Conservation (phyloP, 2,797 vertebrate species). For the Gymnothorax reevesii region DNA sequence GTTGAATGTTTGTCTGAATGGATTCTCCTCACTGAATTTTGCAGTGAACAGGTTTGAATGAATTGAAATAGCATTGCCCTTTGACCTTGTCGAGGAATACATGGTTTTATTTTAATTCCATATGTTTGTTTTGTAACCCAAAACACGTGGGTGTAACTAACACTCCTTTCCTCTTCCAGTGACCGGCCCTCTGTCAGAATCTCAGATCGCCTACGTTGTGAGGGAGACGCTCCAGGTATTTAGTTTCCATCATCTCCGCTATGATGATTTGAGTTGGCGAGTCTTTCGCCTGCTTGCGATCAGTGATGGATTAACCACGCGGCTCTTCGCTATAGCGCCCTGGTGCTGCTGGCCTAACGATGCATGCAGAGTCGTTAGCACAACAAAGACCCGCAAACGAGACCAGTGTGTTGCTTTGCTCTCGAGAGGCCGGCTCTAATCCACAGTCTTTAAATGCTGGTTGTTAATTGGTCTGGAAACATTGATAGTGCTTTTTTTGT, state of each 20-base stretch:
- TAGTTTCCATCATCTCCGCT: background rate
- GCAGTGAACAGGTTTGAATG: background rate
- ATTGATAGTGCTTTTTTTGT: background rate
- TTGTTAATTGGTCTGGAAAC: background rate
- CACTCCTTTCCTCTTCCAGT: conserved; percentile 60
- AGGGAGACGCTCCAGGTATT: conserved; percentile 85
- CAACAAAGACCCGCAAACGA: background rate
- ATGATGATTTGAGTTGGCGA: background rate
- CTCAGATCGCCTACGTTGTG: conserved; percentile 85
- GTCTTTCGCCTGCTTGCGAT: background rate
- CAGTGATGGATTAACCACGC: background rate
- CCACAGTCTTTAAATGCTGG: background rate
- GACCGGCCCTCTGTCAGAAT: conserved; percentile 81
- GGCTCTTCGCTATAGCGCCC: background rate
- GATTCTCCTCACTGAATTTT: background rate
- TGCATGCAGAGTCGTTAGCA: background rate
- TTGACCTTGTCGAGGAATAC: background rate
- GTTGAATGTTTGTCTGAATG: background rate
- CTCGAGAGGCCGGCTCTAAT: background rate
- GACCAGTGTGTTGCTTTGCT: background rate
- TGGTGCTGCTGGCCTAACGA: background rate
- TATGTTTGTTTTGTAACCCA: background rate
- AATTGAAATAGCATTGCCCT: background rate
- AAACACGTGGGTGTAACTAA: background rate
- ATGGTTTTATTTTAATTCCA: background rate